Percentiles rank a stretch among this genome's conserved stretches.
Conservation (phyloP, 1,140 invertebrate species). For the Papilio polytes region DNA sequence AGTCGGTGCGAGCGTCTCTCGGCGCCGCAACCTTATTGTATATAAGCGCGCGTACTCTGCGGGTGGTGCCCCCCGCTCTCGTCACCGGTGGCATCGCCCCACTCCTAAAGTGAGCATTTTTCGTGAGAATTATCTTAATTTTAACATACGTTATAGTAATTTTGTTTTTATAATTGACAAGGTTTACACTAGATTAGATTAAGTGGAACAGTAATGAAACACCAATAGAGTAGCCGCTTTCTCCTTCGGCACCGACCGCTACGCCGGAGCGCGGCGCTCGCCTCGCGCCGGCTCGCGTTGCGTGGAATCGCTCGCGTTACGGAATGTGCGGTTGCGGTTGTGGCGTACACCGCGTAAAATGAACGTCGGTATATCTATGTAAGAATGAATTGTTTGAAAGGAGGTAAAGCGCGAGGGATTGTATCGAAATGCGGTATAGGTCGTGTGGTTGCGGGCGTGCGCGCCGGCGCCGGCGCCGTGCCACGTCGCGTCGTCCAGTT, state of each 20-base stretch:
- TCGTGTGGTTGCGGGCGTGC: neutral
- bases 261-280: constrained; percentile 74
- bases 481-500: constrained; percentile 57
- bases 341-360: neutral
- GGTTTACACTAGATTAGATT: constrained; percentile 83
- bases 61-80: constrained; percentile 53
- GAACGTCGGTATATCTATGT: neutral
- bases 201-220: constrained; percentile 83
- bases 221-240: constrained; percentile 84
- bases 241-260: constrained; percentile 79
- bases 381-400: constrained; percentile 1
- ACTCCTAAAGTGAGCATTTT: constrained; percentile 80
- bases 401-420: constrained; percentile 10
- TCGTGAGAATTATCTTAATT: constrained; percentile 82
- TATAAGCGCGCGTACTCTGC: constrained; percentile 71
- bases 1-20: constrained; percentile 62
- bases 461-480: constrained; percentile 42
- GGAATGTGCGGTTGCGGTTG: constrained; percentile 3
- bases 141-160: constrained; percentile 76
- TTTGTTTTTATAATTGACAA: constrained; percentile 80
- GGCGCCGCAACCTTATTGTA: constrained; percentile 75
- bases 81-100: constrained; percentile 64
- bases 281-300: constrained; percentile 39
- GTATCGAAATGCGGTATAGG: neutral
- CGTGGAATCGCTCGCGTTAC: constrained; percentile 8